These are phyloP conservation scores for Mus spicilegus DNA, from an alignment of 2,113 vertebrate species.

Conservation along the genomic window DNA sequence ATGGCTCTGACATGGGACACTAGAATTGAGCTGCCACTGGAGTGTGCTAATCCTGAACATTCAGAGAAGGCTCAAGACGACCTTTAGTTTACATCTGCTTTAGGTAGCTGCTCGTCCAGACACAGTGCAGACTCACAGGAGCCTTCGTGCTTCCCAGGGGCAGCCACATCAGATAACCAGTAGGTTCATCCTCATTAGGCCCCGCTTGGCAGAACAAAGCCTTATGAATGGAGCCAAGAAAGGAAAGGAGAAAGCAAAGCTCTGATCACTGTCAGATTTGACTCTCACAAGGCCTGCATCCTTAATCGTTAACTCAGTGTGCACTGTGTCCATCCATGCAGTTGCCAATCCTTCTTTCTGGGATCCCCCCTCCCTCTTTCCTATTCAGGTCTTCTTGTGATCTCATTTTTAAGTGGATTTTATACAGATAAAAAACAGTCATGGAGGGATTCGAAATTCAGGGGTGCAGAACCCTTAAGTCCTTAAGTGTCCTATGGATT, in stretches of 20 bases:
- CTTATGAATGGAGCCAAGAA: background rate
- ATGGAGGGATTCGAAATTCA: background rate
- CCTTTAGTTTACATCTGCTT: constrained; percentile 22
- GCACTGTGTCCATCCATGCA: background rate
- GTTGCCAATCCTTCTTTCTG: background rate
- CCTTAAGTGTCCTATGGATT: background rate
- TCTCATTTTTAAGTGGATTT: constrained; percentile 17
- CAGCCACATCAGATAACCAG: background rate
- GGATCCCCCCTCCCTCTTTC: background rate
- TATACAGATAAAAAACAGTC: background rate
- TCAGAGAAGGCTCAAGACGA: background rate
- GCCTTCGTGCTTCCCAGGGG: background rate
- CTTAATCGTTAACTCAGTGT: background rate
- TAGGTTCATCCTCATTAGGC: too few species aligned
- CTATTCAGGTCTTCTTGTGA: constrained; percentile 12
- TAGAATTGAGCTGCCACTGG: background rate
- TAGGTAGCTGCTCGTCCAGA: background rate
- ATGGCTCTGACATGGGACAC: background rate
- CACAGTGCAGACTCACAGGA: background rate
- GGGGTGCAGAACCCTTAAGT: background rate
- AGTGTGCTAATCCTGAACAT: background rate
- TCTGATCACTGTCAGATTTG: background rate
- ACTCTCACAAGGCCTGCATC: background rate
- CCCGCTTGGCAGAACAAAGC: background rate
- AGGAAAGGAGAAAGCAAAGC: background rate